Evolutionary conservation across 2,888 invertebrate genomes (phyloP), one percentile per base, ranked within the genome.

Genomic region (Papilio gigon): DNA sequence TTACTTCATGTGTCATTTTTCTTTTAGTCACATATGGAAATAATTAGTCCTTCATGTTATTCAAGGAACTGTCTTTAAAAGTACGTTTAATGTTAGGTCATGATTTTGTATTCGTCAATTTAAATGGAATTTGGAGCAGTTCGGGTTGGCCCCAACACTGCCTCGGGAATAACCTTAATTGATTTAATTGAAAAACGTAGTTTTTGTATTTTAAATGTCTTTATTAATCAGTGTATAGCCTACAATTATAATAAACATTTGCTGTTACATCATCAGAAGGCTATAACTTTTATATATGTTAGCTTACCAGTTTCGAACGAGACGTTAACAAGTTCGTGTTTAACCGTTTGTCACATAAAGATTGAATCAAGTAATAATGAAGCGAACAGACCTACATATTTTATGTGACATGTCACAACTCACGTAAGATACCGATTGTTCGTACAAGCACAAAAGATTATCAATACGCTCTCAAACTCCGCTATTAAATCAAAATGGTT

Each of bases 41-140:
- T 84, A 83, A 83, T 80, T 81, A 81, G 77, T 78, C 78, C 81
- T 76, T 84, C 81, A 84, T 82, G n/a, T 73, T 75, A 71, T 87
- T 85, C 86, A 82, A 72, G 77, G 84, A 59, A 59, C 12, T 17
- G 35, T 22, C 12, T 30, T 56, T 33, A 58, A 4, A 8, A 12
- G 14, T 17, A 2, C 22, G 20, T 12, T 59, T 14, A 59, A 5
- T 59, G 59, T 35, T 59, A 14, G 22, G 37, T 50, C 40, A 40
- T 40, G 22, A 5, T 27, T 58, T 25, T 9, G 33, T 40, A 42
- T 40, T 62, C 25, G 50, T 53, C 35, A 37, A 22, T 25, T 56
- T 20, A 56, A 33, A 14, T 14, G 35, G 58, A 37, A 37, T 25
- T 44, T 44, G n/a, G n/a, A n/a, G n/a, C n/a, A 20, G n/a, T 56